These are phyloP conservation scores for Ornithorhynchus anatinus DNA, from an alignment of 2,113 vertebrate genomes.

Conservation along the genomic window DNA sequence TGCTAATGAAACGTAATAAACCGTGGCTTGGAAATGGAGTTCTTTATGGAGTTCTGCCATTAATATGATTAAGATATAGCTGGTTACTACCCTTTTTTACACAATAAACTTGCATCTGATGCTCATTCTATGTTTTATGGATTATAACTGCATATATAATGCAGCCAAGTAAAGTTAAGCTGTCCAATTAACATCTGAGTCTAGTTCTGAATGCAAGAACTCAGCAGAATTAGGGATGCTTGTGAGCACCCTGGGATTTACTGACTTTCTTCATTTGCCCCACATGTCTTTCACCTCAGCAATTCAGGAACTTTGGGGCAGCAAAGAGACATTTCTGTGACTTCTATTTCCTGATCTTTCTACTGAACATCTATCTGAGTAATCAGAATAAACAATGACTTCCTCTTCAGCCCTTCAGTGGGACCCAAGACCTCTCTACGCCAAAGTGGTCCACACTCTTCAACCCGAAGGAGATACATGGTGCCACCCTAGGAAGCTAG, in stretches of 20 bases:
- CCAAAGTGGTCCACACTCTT: too few species aligned
- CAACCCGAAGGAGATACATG: too few species aligned
- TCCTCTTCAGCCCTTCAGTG: too few species aligned
- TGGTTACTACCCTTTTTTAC: neutral
- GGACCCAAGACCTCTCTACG: too few species aligned
- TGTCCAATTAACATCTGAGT: constrained; percentile 7
- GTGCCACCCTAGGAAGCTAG: too few species aligned
- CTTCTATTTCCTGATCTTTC: too few species aligned
- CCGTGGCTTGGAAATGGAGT: constrained; percentile 12
- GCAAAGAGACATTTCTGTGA: too few species aligned
- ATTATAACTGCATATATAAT: constrained; percentile 10
- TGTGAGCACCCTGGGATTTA: neutral
- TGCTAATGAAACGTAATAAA: constrained; percentile 46
- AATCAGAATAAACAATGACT: too few species aligned
- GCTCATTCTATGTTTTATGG: constrained; percentile 1
- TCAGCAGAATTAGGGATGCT: neutral
- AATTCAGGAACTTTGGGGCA: too few species aligned
- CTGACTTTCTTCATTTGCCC: too few species aligned
- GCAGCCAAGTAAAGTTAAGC: constrained; percentile 3
- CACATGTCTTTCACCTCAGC: too few species aligned
- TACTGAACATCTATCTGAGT: too few species aligned
- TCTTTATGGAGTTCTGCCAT: constrained; percentile 27
- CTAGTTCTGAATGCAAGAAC: neutral
- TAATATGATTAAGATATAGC: constrained; percentile 34
- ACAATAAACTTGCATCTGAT: neutral